These are phyloP conservation scores for Sebastes flavidus DNA, from an alignment of 2,797 vertebrate species.

Conservation along the genomic window DNA sequence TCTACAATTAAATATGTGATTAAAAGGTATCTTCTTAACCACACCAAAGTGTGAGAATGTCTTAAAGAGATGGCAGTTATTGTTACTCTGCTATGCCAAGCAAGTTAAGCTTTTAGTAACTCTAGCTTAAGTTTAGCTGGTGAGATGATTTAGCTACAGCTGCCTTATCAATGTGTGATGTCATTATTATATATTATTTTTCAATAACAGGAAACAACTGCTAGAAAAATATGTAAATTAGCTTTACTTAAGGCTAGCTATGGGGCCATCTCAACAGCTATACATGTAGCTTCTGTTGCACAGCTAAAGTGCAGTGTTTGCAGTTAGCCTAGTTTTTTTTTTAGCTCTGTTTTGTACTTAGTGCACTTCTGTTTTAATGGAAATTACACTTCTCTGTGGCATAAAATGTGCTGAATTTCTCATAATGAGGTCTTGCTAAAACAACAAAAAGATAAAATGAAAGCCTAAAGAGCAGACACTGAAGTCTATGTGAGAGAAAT, in stretches of 20 bases:
- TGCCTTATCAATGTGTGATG: not conserved
- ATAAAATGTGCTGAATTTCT: not conserved
- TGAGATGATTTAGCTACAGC: not conserved
- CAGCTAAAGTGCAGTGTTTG: not conserved
- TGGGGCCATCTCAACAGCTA: not conserved
- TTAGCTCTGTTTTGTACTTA: not conserved
- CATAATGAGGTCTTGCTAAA: not conserved
- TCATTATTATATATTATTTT: not conserved
- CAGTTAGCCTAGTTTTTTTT: not conserved
- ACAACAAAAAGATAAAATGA: not conserved
- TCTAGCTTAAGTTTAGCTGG: not conserved
- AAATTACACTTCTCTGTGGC: not conserved
- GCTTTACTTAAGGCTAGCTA: not conserved
- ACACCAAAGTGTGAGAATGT: not conserved
- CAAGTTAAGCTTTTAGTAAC: not conserved
- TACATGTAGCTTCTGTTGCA: not conserved
- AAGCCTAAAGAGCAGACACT: not conserved
- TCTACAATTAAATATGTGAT: not conserved
- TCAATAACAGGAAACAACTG: not conserved
- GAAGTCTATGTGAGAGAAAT: not conserved
- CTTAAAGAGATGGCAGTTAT: not conserved
- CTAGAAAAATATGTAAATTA: not conserved
- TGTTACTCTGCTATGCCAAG: not conserved
- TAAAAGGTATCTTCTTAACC: not conserved
- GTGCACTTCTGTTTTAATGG: not conserved